phyloP scores from a whole-genome alignment of 35 echinoderm and acorn worm species.

The Lytechinus pictus region DNA sequence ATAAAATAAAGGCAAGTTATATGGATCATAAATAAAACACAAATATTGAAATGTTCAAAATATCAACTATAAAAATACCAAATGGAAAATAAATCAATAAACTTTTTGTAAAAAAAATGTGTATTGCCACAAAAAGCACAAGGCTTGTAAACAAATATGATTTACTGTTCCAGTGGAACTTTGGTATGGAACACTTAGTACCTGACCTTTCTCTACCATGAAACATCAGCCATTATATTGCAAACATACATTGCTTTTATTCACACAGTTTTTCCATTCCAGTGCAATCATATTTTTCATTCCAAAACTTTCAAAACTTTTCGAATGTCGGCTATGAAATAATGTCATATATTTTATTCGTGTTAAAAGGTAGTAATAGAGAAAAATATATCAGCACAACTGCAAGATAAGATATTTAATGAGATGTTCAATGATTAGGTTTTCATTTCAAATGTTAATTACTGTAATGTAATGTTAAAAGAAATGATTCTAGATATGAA shows the following conservation, averaged over 20 bases:
- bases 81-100: background rate
- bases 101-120: background rate
- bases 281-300: background rate
- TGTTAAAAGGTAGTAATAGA: background rate
- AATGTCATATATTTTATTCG: background rate
- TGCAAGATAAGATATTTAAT: background rate
- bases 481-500: too few relatives aligned
- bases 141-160: background rate
- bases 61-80: background rate
- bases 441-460: too few relatives aligned
- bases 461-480: too few relatives aligned
- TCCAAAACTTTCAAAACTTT: background rate
- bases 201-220: background rate
- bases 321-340: background rate
- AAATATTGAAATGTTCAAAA: background rate
- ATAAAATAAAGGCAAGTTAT: conserved; percentile 6
- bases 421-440: too few relatives aligned
- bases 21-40: conserved; percentile 4
- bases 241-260: background rate
- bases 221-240: background rate
- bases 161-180: background rate
- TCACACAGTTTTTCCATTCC: background rate
- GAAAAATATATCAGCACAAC: background rate
- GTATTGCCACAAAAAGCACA: background rate
- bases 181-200: background rate